Evolutionary conservation across 1,140 invertebrate genomes (phyloP).

Genomic region (Theocolax elegans): DNA sequence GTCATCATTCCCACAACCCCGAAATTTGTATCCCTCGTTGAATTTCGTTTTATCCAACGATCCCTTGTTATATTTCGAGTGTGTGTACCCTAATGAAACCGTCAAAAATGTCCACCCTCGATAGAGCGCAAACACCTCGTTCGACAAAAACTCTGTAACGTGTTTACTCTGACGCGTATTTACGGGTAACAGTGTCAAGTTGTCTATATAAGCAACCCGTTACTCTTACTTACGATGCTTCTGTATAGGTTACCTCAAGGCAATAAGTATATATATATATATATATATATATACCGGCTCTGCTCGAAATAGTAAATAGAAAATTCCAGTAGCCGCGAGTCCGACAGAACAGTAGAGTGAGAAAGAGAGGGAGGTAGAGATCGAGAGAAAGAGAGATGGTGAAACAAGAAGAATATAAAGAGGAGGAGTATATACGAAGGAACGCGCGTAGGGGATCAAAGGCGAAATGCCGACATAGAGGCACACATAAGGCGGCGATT

Average conservation of each 20-base stretch:
- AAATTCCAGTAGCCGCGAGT: constrained; percentile 58
- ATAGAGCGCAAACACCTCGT: no score
- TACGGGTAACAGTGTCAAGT: no score
- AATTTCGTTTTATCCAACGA: no score
- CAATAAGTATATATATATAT: constrained; percentile 51
- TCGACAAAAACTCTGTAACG: no score
- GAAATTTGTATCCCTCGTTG: no score
- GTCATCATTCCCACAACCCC: no score
- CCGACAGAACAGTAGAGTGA: background rate
- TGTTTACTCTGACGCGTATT: no score
- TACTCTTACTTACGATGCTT: background rate
- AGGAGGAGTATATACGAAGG: background rate
- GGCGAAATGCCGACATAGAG: constrained; percentile 7
- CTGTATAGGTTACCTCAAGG: constrained; percentile 25
- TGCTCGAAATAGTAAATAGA: constrained; percentile 57
- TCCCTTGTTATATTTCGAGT: no score
- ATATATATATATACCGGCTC: no score
- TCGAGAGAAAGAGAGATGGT: constrained; percentile 47
- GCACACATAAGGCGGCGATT: background rate
- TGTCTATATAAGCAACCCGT: no score
- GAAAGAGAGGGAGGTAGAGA: constrained; percentile 29
- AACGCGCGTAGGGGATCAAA: constrained; percentile 26
- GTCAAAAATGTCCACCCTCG: no score
- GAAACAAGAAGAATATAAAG: constrained; percentile 41
- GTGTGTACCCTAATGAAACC: no score